A percentile compares a stretch with the other conserved stretches of the same genome.
Evolutionary conservation across 1,140 invertebrate species (phyloP).

Genomic region (Lordiphosa mommai): DNA sequence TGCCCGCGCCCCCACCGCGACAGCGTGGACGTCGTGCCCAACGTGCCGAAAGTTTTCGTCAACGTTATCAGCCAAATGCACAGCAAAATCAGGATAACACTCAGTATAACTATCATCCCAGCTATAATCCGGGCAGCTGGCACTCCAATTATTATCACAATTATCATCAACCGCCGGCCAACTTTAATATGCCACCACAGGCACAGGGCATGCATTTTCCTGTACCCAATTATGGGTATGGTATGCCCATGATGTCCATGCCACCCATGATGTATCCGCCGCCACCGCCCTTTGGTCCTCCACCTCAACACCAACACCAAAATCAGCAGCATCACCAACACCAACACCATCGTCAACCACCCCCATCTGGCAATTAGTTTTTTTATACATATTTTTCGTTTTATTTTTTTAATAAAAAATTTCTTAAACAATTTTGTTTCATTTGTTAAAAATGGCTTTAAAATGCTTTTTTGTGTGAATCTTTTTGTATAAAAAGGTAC

Average conservation of each 20-base stretch:
- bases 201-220: slow-evolving; percentile 45
- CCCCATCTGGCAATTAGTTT: slow-evolving; percentile 18
- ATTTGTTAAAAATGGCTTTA: slow-evolving; percentile 16
- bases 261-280: slow-evolving; percentile 48
- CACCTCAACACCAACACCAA: slow-evolving; percentile 9
- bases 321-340: slow-evolving; percentile 11
- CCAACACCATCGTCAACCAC: slow-evolving; percentile 6
- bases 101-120: slow-evolving; percentile 62
- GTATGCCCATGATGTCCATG: slow-evolving; percentile 28
- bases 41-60: slow-evolving; percentile 28
- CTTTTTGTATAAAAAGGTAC: slow-evolving; percentile 72
- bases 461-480: slow-evolving; percentile 32
- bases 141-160: slow-evolving; percentile 76
- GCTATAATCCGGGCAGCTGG: slow-evolving; percentile 72
- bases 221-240: slow-evolving; percentile 49
- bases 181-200: slow-evolving; percentile 55
- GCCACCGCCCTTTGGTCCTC: slow-evolving; percentile 16
- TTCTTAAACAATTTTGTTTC: slow-evolving; percentile 38
- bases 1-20: slow-evolving; percentile 12
- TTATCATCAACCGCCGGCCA: slow-evolving; percentile 45
- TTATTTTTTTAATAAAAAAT: slow-evolving; percentile 67
- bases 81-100: background rate
- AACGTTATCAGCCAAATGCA: slow-evolving; percentile 8
- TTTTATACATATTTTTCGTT: slow-evolving; percentile 16
- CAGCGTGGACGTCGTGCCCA: slow-evolving; percentile 49